Percentiles rank a stretch among this genome's conserved stretches.
phyloP scores from a whole-genome alignment of 2,113 vertebrate species.

The Spermophilus dauricus region DNA sequence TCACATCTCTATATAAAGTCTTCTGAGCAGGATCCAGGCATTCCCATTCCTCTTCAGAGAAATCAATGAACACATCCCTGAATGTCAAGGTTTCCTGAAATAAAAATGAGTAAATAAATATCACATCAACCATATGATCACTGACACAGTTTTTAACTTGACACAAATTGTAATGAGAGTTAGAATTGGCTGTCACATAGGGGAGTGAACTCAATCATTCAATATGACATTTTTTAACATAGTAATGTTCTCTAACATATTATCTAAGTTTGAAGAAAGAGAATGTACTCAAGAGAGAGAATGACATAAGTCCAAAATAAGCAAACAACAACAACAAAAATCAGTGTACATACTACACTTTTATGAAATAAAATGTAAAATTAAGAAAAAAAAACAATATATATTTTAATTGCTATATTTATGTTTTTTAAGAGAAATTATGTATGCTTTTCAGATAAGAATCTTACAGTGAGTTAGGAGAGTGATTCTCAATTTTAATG shows the following conservation, averaged over 20 bases:
- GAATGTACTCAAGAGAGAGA: too few relatives aligned
- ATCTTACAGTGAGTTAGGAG: neutral
- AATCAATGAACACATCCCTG: conserved; percentile 33
- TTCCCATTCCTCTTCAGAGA: conserved; percentile 28
- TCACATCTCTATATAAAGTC: conserved; percentile 28
- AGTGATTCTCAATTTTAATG: neutral
- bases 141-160: neutral
- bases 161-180: neutral
- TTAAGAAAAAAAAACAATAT: neutral
- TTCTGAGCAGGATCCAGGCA: neutral
- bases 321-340: too few relatives aligned
- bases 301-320: too few relatives aligned
- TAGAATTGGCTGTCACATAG: neutral
- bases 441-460: neutral
- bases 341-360: too few relatives aligned
- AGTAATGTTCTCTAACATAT: too few relatives aligned
- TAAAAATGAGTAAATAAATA: neutral
- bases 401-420: neutral
- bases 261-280: too few relatives aligned
- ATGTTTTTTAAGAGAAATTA: neutral
- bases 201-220: too few relatives aligned
- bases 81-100: conserved; percentile 16
- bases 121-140: neutral
- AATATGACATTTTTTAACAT: too few relatives aligned
- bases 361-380: neutral